These are phyloP conservation scores for rat (Rattus norvegicus) DNA, from an alignment of 2,113 vertebrate species.

Conservation along the genomic window GRCr8 NC_086020.1:191324001-191324500, in stretches of 20 bases:
- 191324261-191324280: neutral
- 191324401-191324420: neutral
- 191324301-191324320: neutral
- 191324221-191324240: neutral
- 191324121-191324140: neutral
- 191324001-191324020: too few species aligned
- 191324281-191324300: neutral
- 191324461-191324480: neutral
- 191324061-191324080: neutral
- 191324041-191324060: neutral
- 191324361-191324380: neutral
- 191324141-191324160: neutral
- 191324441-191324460: neutral
- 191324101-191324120: neutral
- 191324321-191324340: neutral
- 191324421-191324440: too few species aligned
- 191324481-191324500: neutral
- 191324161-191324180: neutral
- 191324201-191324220: neutral
- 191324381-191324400: neutral
- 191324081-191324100: neutral
- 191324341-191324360: neutral
- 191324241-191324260: neutral
- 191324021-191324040: too few species aligned
- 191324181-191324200: neutral